Conservation (phyloP, 2,888 invertebrate species). For the Mallateleia sp. region DNA sequence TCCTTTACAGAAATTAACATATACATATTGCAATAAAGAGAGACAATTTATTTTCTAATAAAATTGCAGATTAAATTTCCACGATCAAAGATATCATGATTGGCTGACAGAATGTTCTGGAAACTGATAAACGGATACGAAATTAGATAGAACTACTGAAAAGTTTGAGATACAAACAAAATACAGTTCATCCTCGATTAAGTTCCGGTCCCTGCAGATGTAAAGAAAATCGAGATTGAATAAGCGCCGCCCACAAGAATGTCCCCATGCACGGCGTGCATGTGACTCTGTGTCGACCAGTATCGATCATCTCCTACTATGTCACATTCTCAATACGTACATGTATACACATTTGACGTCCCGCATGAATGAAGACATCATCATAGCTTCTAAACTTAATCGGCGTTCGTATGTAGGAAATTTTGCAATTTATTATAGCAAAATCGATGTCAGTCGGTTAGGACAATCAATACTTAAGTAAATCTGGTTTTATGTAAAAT, state of each 20-base stretch:
- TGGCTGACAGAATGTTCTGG: slow-evolving; percentile 41
- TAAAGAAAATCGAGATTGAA: slow-evolving; percentile 74
- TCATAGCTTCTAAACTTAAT: slow-evolving; percentile 53
- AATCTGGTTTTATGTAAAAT: slow-evolving; percentile 23
- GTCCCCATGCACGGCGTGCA: slow-evolving; percentile 54
- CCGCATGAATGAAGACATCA: slow-evolving; percentile 70
- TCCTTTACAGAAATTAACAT: too few relatives aligned
- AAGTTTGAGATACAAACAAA: slow-evolving; percentile 69
- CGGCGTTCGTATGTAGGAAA: slow-evolving; percentile 26
- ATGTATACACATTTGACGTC: slow-evolving; percentile 44
- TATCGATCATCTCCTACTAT: slow-evolving; percentile 69
- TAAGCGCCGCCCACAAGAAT: slow-evolving; percentile 73
- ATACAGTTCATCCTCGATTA: slow-evolving; percentile 72
- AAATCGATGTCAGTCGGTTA: slow-evolving; percentile 29
- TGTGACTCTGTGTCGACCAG: slow-evolving; percentile 68
- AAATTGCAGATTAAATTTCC: slow-evolving; percentile 35
- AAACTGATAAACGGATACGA: slow-evolving; percentile 63
- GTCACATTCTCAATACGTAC: slow-evolving; percentile 50
- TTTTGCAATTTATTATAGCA: slow-evolving; percentile 45
- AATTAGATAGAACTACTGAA: slow-evolving; percentile 60
- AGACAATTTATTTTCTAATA: slow-evolving; percentile 25
- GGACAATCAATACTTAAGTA: slow-evolving; percentile 32
- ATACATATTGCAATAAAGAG: neutral
- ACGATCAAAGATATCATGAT: slow-evolving; percentile 31
- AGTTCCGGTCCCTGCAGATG: slow-evolving; percentile 66